Evolutionary conservation across 30 jellyfish, hydroid and myxozoan genomes (phyloP).

Genomic region (Hydractinia symbiolongicarpus): DNA sequence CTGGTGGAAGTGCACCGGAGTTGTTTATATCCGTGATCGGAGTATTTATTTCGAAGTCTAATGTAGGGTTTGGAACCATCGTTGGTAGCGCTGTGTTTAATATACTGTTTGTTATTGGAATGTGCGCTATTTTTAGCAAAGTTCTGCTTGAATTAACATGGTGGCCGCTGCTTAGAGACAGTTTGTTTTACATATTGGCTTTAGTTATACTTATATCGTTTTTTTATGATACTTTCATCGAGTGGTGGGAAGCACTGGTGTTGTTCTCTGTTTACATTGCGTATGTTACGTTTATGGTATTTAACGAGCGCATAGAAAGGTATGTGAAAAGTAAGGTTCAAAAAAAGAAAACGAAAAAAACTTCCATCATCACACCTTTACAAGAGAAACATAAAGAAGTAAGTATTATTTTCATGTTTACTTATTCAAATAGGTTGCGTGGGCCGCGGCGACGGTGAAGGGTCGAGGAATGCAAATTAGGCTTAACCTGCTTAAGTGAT

Average conservation of each 20-base stretch:
- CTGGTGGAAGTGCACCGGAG: constrained; percentile 96
- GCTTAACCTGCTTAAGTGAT: too few species aligned
- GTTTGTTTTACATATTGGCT: constrained; percentile 45
- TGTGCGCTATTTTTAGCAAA: constrained; percentile 78
- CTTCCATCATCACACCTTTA: constrained; percentile 21
- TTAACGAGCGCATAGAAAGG: constrained; percentile 45
- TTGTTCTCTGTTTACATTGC: constrained; percentile 35
- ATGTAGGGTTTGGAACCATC: constrained; percentile 80
- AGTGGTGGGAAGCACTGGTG: constrained; percentile 52
- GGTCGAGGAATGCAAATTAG: too few species aligned
- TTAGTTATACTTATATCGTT: constrained; percentile 43
- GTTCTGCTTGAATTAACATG: constrained; percentile 66
- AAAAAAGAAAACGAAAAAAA: not conserved
- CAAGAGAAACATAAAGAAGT: constrained; percentile 25
- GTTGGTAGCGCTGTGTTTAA: constrained; percentile 90
- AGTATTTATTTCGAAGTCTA: constrained; percentile 51
- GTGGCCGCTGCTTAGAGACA: constrained; percentile 82
- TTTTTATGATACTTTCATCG: constrained; percentile 36
- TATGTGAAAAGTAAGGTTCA: constrained; percentile 35
- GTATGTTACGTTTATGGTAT: constrained; percentile 60
- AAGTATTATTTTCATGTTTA: not conserved
- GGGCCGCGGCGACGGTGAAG: too few species aligned
- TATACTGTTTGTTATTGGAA: constrained; percentile 67
- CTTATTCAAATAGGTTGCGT: too few species aligned
- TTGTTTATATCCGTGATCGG: constrained; percentile 76